phyloP scores from a whole-genome alignment of 2,113 vertebrate genomes.

The Xenotilapia caudafasciata region DNA sequence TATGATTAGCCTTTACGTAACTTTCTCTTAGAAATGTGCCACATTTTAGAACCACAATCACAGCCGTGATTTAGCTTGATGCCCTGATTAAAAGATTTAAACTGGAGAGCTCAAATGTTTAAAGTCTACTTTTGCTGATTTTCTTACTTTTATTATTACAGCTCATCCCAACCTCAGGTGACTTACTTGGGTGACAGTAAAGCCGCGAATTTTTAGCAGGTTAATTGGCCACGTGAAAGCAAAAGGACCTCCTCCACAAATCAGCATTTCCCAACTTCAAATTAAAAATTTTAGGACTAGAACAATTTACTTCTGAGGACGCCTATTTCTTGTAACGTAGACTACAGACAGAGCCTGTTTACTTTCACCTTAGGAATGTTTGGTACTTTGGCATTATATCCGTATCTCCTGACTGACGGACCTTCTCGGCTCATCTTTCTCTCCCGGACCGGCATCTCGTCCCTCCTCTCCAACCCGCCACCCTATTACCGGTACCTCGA shows the following conservation, averaged over 20 bases:
- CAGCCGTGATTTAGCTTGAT: neutral
- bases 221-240: constrained; percentile 22
- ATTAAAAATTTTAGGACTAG: neutral
- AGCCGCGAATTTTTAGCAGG: neutral
- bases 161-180: neutral
- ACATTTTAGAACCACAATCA: neutral
- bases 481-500: neutral
- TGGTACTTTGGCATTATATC: constrained; percentile 55
- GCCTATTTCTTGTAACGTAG: neutral
- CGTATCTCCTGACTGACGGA: constrained; percentile 13
- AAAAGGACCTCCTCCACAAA: neutral
- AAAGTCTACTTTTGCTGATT: neutral
- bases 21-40: neutral
- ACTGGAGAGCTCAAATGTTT: neutral
- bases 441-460: neutral
- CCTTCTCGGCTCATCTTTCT: neutral
- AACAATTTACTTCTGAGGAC: neutral
- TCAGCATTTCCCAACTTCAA: neutral
- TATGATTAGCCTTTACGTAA: neutral
- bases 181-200: neutral
- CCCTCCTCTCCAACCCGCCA: neutral
- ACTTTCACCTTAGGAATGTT: constrained; percentile 63
- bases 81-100: neutral
- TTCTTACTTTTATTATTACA: neutral
- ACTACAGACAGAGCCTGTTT: constrained; percentile 10